Evolutionary conservation across 2,888 invertebrate species (phyloP).

Genomic region (Tenthredo distinguenda): DNA sequence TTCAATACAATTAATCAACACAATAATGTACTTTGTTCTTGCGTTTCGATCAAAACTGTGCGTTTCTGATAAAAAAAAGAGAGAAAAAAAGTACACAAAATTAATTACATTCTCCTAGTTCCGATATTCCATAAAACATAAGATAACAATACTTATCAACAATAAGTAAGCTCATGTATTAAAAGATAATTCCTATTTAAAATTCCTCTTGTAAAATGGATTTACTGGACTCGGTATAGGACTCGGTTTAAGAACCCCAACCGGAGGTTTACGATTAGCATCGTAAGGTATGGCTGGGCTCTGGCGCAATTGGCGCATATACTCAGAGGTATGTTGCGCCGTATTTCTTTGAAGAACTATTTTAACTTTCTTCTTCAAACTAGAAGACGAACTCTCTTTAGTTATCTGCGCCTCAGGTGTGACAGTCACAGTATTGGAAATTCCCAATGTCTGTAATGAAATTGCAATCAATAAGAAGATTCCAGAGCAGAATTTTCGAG

Average conservation of each 20-base stretch:
- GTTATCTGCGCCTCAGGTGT: neutral
- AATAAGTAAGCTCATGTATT: neutral
- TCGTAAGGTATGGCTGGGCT: slow-evolving; percentile 90
- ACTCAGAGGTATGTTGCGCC: slow-evolving; percentile 87
- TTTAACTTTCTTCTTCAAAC: slow-evolving; percentile 84
- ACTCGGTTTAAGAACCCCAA: slow-evolving; percentile 87
- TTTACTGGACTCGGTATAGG: slow-evolving; percentile 87
- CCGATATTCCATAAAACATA: neutral
- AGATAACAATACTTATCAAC: slow-evolving; percentile 6
- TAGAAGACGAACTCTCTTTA: slow-evolving; percentile 55
- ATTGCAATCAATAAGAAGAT: neutral
- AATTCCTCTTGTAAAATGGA: slow-evolving; percentile 86
- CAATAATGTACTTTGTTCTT: neutral
- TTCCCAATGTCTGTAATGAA: slow-evolving; percentile 50
- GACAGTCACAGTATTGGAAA: slow-evolving; percentile 48
- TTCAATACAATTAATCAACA: slow-evolving; percentile 17
- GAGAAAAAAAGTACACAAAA: slow-evolving; percentile 5
- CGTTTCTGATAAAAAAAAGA: neutral
- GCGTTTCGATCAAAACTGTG: neutral
- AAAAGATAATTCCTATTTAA: slow-evolving; percentile 60
- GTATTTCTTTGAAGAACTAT: slow-evolving; percentile 86
- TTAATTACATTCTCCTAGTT: neutral
- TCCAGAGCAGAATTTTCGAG: neutral
- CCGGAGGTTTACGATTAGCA: slow-evolving; percentile 84
- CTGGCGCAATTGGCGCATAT: slow-evolving; percentile 84